A percentile compares a stretch with the other conserved stretches of the same genome.
These are phyloP conservation scores for Mormyrops attenuatus DNA, from an alignment of 2,797 vertebrate species.

Conservation along the genomic window DNA sequence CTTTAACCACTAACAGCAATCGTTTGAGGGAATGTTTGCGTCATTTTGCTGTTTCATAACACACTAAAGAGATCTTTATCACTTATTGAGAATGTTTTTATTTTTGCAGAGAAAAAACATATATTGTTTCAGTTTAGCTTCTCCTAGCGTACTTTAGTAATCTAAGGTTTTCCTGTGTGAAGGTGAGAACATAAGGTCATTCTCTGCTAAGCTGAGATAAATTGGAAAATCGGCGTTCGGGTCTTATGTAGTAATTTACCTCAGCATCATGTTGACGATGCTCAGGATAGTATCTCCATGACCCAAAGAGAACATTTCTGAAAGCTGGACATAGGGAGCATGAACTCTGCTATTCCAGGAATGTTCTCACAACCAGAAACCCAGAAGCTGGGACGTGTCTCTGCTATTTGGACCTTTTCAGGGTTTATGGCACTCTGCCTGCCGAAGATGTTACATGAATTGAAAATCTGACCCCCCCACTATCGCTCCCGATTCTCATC, in stretches of 20 bases:
- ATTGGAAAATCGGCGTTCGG: neutral
- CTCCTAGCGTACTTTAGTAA: neutral
- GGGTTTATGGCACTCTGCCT: constrained; percentile 24
- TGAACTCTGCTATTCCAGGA: neutral
- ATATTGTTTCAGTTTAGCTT: neutral
- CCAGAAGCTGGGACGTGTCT: neutral
- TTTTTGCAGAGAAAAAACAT: neutral
- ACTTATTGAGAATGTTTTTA: neutral
- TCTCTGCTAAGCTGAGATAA: neutral
- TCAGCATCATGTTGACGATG: neutral
- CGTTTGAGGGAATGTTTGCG: neutral
- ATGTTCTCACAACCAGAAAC: neutral
- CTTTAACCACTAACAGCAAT: neutral
- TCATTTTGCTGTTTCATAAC: neutral
- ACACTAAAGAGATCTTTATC: neutral
- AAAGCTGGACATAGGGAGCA: neutral
- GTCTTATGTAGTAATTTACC: neutral
- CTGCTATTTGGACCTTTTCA: neutral
- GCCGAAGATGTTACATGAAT: constrained; percentile 17
- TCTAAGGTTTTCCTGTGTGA: neutral
- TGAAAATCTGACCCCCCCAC: constrained; percentile 27
- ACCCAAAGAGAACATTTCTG: neutral
- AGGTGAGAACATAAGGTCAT: neutral
- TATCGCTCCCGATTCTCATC: constrained; percentile 32
- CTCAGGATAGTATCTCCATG: neutral